These are phyloP conservation scores for Rhinichthys klamathensis DNA, from an alignment of 2,113 vertebrate species.

Conservation along the genomic window DNA sequence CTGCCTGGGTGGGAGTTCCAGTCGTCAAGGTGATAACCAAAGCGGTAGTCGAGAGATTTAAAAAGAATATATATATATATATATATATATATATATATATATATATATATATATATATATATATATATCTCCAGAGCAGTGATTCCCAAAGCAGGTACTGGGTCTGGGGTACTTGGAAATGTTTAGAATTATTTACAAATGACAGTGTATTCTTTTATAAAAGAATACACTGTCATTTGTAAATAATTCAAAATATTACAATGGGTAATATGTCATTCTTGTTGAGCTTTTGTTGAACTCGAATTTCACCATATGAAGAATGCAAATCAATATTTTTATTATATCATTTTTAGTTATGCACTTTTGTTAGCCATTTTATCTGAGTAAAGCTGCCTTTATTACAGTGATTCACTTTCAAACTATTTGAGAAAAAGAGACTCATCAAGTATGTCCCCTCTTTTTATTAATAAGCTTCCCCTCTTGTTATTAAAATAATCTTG, in stretches of 20 bases:
- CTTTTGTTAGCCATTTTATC: no score
- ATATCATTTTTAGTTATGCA: no score
- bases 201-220: background rate
- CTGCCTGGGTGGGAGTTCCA: conserved; percentile 20
- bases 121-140: background rate
- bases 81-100: no score
- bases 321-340: background rate
- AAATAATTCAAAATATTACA: no score
- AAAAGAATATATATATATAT: background rate
- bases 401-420: no score
- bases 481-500: no score
- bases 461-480: no score
- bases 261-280: background rate
- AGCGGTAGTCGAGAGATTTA: background rate
- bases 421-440: no score
- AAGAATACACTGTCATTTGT: no score
- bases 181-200: background rate
- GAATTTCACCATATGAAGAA: background rate
- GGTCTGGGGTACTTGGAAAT: background rate
- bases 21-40: background rate
- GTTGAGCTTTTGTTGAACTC: background rate
- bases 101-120: no score
- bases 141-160: background rate
- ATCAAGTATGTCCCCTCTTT: no score
- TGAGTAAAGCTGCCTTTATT: no score